These are phyloP conservation scores for Chesias legatella DNA, from an alignment of 2,888 invertebrate species.

Conservation along the genomic window DNA sequence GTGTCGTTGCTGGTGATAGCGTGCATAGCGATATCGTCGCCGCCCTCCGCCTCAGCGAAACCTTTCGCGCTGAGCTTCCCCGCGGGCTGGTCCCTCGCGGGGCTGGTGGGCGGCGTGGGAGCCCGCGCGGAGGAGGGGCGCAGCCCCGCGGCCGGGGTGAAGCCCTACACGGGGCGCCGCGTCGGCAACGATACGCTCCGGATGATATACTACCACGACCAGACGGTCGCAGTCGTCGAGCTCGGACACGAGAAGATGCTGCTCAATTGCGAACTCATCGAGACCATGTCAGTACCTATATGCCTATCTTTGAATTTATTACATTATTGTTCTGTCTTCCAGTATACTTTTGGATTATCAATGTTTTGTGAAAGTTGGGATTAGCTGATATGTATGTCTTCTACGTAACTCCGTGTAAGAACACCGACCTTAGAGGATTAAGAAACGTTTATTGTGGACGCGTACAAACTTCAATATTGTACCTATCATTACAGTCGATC, in stretches of 20 bases:
- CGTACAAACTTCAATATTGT: too few relatives aligned
- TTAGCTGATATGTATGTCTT: too few relatives aligned
- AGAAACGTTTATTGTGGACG: too few relatives aligned
- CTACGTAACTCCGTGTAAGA: too few relatives aligned
- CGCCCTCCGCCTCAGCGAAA: slow-evolving; percentile 68
- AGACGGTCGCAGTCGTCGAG: slow-evolving; percentile 91
- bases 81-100: slow-evolving; percentile 71
- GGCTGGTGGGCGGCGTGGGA: slow-evolving; percentile 63
- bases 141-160: slow-evolving; percentile 68
- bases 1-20: slow-evolving; percentile 65
- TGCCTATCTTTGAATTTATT: too few relatives aligned
- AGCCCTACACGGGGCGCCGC: slow-evolving; percentile 83
- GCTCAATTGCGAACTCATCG: slow-evolving; percentile 89
- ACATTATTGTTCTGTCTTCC: too few relatives aligned
- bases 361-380: too few relatives aligned
- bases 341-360: too few relatives aligned
- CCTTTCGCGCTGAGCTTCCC: slow-evolving; percentile 73
- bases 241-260: slow-evolving; percentile 85
- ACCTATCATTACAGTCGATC: neutral
- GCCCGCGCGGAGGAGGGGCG: slow-evolving; percentile 54
- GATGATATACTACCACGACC: slow-evolving; percentile 90
- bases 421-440: too few relatives aligned
- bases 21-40: slow-evolving; percentile 69
- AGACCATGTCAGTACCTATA: slow-evolving; percentile 88
- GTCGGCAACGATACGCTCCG: slow-evolving; percentile 83